phyloP scores from a whole-genome alignment of 2,888 invertebrate species.

The Zygaena filipendulae region DNA sequence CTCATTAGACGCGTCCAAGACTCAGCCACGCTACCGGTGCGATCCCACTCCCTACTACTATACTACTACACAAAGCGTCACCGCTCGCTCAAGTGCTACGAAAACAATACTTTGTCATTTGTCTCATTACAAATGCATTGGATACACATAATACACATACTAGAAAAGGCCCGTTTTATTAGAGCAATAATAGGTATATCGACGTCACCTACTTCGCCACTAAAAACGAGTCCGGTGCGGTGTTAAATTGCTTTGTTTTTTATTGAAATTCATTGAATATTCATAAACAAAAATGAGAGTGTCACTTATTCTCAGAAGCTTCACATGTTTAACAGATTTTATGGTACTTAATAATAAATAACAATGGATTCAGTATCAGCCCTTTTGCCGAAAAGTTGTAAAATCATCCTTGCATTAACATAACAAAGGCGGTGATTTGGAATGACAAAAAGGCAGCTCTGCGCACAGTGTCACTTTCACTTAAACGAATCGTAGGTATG shows the following conservation, averaged over 20 bases:
- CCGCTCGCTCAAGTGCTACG: too few relatives aligned
- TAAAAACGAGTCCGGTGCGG: too few relatives aligned
- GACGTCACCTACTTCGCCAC: too few relatives aligned
- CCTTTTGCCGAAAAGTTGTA: conserved; percentile 53
- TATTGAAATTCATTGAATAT: too few relatives aligned
- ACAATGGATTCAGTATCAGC: conserved; percentile 39
- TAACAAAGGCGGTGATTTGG: conserved; percentile 57
- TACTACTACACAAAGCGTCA: neutral
- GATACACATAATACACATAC: too few relatives aligned
- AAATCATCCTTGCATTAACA: conserved; percentile 57
- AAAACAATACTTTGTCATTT: too few relatives aligned
- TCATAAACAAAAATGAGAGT: too few relatives aligned
- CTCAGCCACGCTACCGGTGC: conserved; percentile 13
- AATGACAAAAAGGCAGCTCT: conserved; percentile 39
- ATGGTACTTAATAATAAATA: conserved; percentile 23
- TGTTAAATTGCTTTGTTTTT: too few relatives aligned
- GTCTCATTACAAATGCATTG: too few relatives aligned
- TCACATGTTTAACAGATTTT: conserved; percentile 36
- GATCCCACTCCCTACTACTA: conserved; percentile 19
- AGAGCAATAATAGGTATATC: too few relatives aligned
- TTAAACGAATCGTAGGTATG: conserved; percentile 29
- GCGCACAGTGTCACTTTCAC: conserved; percentile 53
- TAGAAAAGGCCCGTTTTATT: too few relatives aligned
- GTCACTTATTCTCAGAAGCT: conserved; percentile 39
- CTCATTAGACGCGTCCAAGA: conserved; percentile 63